Conservation (phyloP, 1,140 invertebrate species). For the Pachyrhynchus sulphureomaculatus region DNA sequence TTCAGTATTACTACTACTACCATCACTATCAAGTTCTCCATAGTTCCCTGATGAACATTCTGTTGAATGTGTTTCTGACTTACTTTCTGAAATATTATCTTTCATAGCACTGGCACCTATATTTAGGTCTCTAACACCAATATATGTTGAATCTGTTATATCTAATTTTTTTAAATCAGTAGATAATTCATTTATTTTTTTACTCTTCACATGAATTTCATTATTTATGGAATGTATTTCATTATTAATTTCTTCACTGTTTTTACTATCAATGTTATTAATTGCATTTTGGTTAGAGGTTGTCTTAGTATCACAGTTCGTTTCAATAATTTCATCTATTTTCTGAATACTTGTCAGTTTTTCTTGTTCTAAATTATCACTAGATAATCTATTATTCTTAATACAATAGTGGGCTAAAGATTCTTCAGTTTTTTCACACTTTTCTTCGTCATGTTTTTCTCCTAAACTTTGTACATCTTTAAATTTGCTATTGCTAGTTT, state of each 20-base stretch:
- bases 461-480: no score
- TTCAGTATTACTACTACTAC: no score
- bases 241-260: background rate
- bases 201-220: background rate
- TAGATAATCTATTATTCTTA: background rate
- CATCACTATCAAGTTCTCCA: no score
- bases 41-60: no score
- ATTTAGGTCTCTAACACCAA: no score
- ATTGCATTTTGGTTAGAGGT: constrained; percentile 6
- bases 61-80: no score
- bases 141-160: no score
- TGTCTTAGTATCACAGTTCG: constrained; percentile 27
- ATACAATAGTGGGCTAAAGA: background rate
- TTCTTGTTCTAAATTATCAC: background rate
- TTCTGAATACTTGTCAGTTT: constrained; percentile 1
- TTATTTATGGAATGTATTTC: background rate
- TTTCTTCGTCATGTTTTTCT: no score
- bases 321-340: constrained; percentile 17
- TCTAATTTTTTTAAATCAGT: background rate
- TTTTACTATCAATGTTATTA: constrained; percentile 9
- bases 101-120: no score
- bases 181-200: background rate
- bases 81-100: no score
- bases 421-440: no score
- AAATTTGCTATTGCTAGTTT: no score